Evolutionary conservation across 2,113 vertebrate species (phyloP), one percentile per base, ranked within the genome.

Genomic region (Bombycilla garrulus): DNA sequence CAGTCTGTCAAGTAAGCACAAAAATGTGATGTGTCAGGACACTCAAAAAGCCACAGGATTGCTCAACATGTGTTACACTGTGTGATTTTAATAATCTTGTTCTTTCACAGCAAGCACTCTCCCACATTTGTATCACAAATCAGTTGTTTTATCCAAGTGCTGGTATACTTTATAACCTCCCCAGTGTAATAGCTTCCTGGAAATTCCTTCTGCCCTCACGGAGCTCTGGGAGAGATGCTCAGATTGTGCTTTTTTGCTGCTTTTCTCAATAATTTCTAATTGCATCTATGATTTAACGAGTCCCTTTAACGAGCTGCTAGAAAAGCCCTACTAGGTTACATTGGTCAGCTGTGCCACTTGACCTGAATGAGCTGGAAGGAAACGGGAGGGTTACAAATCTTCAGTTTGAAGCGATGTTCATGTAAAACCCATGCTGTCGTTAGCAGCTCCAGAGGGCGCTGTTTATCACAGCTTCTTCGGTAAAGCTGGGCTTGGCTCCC

Each of bases 1-100:
- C 99, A 99, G 97, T 98, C 98, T 70, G 98, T 99, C 90, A 99
- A 99, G 99, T 99, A 98, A 97, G 98, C 69, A 40, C 36, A 45
- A 40, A 87, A 56, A 69, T 26, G 7, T 11, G 13, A 64, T 5
- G 9, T 54, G 53, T 3, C 19, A 23, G 36, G 16, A 13, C 25
- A 53, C 11, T 23, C 17, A 53, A 6, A 54, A 38, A 69, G 54
- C 10, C 13, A 64, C 20, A 36, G 45, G 31, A 9, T 29, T n/a
- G 28, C n/a, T 58, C 8, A 7, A 42, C 17, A 8, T 1, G 0
- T 73, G 1, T 77, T 58, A 14, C 6, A 29, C 28, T 35, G 4
- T 16, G 19, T 53, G 13, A 21, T 24, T 86, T 61, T 69, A 47
- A 56, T 11, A 4, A 36, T 47, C 20, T 28, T 50, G 9, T 1